phyloP scores from a whole-genome alignment of 2,888 invertebrate genomes.

The Carpatolechia fugitivella region DNA sequence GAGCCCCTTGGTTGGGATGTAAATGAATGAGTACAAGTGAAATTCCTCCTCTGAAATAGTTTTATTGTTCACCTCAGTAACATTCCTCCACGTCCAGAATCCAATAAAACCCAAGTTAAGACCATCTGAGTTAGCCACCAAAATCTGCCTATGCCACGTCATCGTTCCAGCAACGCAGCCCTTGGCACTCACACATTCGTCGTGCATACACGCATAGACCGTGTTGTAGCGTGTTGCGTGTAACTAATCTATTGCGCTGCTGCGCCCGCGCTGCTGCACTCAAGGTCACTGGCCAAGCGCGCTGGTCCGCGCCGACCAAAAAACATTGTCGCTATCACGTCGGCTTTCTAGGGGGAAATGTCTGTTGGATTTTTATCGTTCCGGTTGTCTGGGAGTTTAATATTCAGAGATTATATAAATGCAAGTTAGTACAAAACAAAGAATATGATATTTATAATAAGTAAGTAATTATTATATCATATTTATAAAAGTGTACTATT shows the following conservation, averaged over 20 bases:
- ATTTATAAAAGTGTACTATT: too few relatives aligned
- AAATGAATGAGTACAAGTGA: too few relatives aligned
- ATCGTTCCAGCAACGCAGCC: constrained; percentile 1
- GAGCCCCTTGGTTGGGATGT: too few relatives aligned
- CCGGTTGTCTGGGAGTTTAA: neutral
- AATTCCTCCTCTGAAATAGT: too few relatives aligned
- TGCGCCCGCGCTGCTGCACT: constrained; percentile 48
- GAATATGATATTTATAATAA: too few relatives aligned
- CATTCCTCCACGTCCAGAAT: too few relatives aligned
- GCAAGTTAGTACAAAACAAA: too few relatives aligned
- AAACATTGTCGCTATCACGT: constrained; percentile 43
- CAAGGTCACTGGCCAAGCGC: constrained; percentile 71
- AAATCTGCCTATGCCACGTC: constrained; percentile 2
- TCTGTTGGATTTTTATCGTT: neutral
- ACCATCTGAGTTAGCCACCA: neutral
- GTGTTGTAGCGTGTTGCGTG: constrained; percentile 20
- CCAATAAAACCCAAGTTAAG: too few relatives aligned
- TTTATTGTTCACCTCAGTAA: too few relatives aligned
- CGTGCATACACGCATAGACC: neutral
- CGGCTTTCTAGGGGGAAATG: constrained; percentile 10
- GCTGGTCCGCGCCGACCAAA: constrained; percentile 50
- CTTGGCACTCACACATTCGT: constrained; percentile 8
- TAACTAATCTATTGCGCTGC: constrained; percentile 54
- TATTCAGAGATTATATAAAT: neutral
- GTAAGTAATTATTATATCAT: too few relatives aligned